A percentile compares a stretch with the other conserved stretches of the same genome.
phyloP scores from a whole-genome alignment of 2,797 vertebrate genomes.

The Fratercula arctica region DNA sequence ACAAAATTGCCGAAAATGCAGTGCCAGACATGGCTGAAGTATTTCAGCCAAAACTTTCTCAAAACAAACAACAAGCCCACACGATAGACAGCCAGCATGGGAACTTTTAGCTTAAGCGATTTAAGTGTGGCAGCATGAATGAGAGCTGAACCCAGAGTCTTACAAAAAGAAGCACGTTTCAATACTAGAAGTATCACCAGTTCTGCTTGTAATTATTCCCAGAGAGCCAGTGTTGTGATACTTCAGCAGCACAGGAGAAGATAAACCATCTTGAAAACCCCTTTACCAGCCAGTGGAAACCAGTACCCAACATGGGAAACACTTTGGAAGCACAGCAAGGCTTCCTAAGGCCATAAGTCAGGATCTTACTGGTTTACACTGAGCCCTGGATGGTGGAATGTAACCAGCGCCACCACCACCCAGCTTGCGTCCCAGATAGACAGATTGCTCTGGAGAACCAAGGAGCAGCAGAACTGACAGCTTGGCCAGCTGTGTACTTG shows the following conservation, averaged over 20 bases:
- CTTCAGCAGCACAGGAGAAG: neutral
- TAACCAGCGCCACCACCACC: neutral
- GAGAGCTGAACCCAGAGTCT: neutral
- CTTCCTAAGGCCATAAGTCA: neutral
- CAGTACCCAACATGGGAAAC: neutral
- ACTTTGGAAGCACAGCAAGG: neutral
- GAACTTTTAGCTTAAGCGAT: neutral
- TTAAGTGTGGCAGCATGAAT: neutral
- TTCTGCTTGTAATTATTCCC: neutral
- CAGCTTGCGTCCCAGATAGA: neutral
- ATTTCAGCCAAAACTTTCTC: neutral
- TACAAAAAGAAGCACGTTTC: neutral
- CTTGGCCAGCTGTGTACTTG: neutral
- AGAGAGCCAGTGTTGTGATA: neutral
- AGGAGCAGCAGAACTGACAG: neutral
- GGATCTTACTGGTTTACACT: neutral
- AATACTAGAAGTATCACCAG: neutral
- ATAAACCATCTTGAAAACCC: neutral
- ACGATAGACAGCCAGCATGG: neutral
- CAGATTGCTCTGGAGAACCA: neutral
- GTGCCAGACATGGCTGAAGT: neutral
- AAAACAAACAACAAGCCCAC: neutral
- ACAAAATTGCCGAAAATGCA: neutral
- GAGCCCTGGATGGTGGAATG: neutral
- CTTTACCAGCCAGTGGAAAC: neutral